Evolutionary conservation across 2,888 invertebrate species (phyloP).

Genomic region (Drosophila histrio): DNA sequence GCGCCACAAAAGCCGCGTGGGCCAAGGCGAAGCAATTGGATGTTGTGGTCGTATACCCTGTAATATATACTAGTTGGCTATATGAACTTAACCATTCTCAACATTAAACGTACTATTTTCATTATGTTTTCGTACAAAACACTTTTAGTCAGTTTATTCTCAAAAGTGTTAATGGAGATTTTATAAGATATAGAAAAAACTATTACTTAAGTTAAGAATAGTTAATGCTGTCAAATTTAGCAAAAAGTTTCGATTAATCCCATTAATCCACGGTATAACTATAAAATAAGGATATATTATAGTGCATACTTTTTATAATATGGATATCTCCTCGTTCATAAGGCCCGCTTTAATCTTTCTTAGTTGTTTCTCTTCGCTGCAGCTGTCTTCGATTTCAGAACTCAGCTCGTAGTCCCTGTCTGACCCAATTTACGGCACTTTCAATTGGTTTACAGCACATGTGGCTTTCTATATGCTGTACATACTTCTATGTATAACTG

Average conservation of each 20-base stretch:
- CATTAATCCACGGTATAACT: too few relatives aligned
- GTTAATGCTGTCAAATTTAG: too few relatives aligned
- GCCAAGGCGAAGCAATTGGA: conserved; percentile 1
- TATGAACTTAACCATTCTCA: not conserved
- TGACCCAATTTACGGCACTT: conserved; percentile 76
- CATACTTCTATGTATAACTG: conserved; percentile 13
- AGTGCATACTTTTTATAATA: not conserved
- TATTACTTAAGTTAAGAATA: too few relatives aligned
- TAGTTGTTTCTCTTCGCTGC: conserved; percentile 17
- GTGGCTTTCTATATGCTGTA: conserved; percentile 36
- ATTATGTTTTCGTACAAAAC: too few relatives aligned
- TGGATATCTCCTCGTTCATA: not conserved
- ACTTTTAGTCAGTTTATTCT: too few relatives aligned
- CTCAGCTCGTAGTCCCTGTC: conserved; percentile 27
- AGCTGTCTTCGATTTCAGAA: conserved; percentile 50
- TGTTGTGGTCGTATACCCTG: conserved; percentile 24
- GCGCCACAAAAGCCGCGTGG: conserved; percentile 45
- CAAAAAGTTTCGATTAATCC: too few relatives aligned
- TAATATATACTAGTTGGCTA: not conserved
- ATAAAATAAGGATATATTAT: too few relatives aligned
- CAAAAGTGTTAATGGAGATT: too few relatives aligned
- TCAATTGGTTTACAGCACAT: conserved; percentile 67
- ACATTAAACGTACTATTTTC: too few relatives aligned
- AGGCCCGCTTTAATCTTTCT: not conserved
- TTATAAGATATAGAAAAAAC: too few relatives aligned